Base-by-base conservation (phyloP, 2,888 invertebrate genomes). In the Plebejus argus region DNA sequence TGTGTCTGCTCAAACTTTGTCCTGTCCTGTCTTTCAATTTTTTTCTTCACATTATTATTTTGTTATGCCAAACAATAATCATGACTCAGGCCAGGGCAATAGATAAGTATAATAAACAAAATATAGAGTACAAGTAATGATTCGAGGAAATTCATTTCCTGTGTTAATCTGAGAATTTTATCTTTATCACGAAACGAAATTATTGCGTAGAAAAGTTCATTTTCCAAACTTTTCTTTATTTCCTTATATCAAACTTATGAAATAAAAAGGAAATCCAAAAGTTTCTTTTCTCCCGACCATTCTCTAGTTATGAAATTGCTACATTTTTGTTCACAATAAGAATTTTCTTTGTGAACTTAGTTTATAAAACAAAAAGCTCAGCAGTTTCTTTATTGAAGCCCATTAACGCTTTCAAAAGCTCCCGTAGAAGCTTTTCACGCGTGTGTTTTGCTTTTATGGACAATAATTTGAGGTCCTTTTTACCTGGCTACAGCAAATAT, bases 311-410 rank as follows among this genome's bases (percentile, higher is more conserved):
- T 28, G 66, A 66, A 66, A 66, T 33, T 28, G 66, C 18, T 66
- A 66, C 66, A 28, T 28, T 28, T 66, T 28, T 15, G 12, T 23
- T 33, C 66, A 66, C 66, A 66, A 66, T 6, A 28, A 28, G 28
- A 33, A 66, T 2, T 33, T 66, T 28, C 28, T 28, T 66, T 28
- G 12, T 18, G 28, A 33, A 66, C 33, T 66, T 66, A 4, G 12
- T 66, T 66, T 66, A 66, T 20, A 20, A 58, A 58, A 66, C 28
- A 15, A 66, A 61, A 28, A 18, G 66, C 66, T 66, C 66, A 66
- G 28, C 28, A 28, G 28, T 66, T 66, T 66, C 66, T 33, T 66
- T 66, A 18, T 61, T 33, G 15, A 66, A 33, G 28, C 66, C 15
- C 66, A 66, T 66, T 66, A 33, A 66, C 33, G 66, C 66, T 33